These are phyloP conservation scores for Sebastes fasciatus DNA, from an alignment of 2,113 vertebrate genomes.

Conservation along the genomic window DNA sequence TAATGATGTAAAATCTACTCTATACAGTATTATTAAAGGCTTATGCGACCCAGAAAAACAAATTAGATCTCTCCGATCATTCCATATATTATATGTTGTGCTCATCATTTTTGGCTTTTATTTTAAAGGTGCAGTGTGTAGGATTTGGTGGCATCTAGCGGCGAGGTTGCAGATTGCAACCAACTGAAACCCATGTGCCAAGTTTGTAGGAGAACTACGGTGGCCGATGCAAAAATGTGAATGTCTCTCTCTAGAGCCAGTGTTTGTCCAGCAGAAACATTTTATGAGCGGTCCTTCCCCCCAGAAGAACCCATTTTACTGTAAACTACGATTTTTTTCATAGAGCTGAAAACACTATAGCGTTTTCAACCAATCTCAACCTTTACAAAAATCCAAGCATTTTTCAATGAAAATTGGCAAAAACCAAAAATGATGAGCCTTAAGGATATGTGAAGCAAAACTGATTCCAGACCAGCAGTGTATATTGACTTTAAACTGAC, in stretches of 20 bases:
- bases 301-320: neutral
- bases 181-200: too few relatives aligned
- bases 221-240: too few relatives aligned
- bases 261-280: neutral
- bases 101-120: conserved; percentile 14
- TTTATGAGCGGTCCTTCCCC: neutral
- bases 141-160: too few relatives aligned
- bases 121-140: too few relatives aligned
- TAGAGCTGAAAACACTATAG: neutral
- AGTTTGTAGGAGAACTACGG: too few relatives aligned
- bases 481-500: neutral
- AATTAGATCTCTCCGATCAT: conserved; percentile 4
- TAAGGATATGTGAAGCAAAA: conserved; percentile 4
- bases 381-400: neutral
- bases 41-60: conserved; percentile 12
- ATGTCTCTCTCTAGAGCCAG: too few relatives aligned
- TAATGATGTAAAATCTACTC: conserved; percentile 1
- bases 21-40: conserved; percentile 27
- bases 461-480: conserved; percentile 49
- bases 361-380: neutral
- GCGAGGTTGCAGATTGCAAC: too few relatives aligned
- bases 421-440: conserved; percentile 7
- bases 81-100: neutral
- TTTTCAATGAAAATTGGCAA: neutral
- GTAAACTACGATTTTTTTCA: neutral